phyloP scores from a whole-genome alignment of 2,888 invertebrate genomes.

The Lasiommata megera region DNA sequence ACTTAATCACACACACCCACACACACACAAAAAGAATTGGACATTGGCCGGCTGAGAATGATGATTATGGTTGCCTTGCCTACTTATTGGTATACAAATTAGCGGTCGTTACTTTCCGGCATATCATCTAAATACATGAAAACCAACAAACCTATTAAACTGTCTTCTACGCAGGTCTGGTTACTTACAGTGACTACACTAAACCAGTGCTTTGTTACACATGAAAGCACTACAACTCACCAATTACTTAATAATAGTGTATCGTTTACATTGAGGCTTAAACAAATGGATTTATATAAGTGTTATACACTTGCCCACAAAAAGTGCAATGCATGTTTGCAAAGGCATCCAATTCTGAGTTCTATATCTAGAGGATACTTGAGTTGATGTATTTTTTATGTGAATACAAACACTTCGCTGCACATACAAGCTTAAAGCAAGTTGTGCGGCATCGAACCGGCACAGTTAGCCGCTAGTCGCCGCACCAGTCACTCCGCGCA shows the following conservation, averaged over 20 bases:
- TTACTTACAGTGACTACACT: too few relatives aligned
- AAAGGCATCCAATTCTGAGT: not conserved
- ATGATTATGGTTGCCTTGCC: too few relatives aligned
- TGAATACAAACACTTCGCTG: not conserved
- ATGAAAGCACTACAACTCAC: too few relatives aligned
- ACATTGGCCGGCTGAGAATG: too few relatives aligned
- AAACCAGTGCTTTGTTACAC: too few relatives aligned
- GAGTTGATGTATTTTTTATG: not conserved
- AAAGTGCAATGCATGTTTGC: not conserved
- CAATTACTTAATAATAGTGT: not conserved
- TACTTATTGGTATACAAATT: too few relatives aligned
- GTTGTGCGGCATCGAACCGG: conserved; percentile 15
- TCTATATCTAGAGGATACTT: not conserved
- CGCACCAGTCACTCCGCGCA: conserved; percentile 28
- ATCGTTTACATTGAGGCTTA: not conserved
- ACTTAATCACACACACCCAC: too few relatives aligned
- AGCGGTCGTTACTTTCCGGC: too few relatives aligned
- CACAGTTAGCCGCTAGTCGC: conserved; percentile 19
- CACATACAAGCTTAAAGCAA: conserved; percentile 29
- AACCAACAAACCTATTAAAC: too few relatives aligned
- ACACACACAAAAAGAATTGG: too few relatives aligned
- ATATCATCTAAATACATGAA: too few relatives aligned
- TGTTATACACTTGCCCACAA: not conserved
- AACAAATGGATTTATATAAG: not conserved
- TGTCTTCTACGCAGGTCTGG: too few relatives aligned